Conservation (phyloP, 2,113 vertebrate species). For the Pygoscelis antarcticus region DNA sequence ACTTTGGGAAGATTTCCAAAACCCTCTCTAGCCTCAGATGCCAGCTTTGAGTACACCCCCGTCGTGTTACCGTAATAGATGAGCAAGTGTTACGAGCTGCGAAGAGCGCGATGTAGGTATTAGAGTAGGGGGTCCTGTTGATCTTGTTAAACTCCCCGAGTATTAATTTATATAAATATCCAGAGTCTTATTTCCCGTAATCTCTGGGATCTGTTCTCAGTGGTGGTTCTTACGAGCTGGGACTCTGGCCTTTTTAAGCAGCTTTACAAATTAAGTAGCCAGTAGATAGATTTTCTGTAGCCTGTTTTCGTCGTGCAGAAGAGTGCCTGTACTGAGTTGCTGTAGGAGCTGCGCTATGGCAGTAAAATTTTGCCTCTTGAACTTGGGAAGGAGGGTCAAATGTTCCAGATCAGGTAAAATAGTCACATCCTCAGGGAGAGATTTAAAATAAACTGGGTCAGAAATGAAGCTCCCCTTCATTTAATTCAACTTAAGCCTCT, state of each 20-base stretch:
- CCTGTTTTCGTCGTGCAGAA: neutral
- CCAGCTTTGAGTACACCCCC: neutral
- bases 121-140: neutral
- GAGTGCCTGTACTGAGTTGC: neutral
- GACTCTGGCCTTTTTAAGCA: conserved; percentile 40
- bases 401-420: neutral
- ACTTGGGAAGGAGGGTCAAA: neutral
- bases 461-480: neutral
- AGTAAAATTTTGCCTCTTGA: neutral
- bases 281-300: conserved; percentile 34
- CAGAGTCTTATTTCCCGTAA: conserved; percentile 10
- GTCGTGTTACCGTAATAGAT: neutral
- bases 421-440: neutral
- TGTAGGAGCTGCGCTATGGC: rapidly evolving
- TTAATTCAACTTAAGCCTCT: neutral
- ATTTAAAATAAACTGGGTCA: neutral
- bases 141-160: neutral
- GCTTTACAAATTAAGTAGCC: conserved; percentile 41
- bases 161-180: conserved; percentile 39
- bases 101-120: neutral
- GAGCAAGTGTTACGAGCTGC: neutral
- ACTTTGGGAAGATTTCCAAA: neutral
- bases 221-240: neutral
- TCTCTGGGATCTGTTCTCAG: neutral
- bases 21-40: neutral